phyloP scores from a whole-genome alignment of 2,113 vertebrate species.

The Myocastor coypus region DNA sequence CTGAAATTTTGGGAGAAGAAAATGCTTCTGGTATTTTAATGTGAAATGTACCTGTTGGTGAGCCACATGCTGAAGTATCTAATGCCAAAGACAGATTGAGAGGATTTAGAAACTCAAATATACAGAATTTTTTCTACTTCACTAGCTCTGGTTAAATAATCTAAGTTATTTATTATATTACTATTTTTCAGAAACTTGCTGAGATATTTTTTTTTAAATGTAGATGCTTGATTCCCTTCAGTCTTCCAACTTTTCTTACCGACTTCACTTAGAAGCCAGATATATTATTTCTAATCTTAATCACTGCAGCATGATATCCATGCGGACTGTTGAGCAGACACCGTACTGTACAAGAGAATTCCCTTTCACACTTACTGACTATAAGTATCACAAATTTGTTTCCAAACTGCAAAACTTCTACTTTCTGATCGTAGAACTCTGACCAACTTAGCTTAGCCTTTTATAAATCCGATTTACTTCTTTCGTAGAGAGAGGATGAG shows the following conservation, averaged over 20 bases:
- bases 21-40: background rate
- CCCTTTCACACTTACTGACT: background rate
- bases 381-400: background rate
- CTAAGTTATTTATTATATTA: background rate
- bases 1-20: background rate
- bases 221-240: background rate
- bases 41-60: background rate
- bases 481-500: background rate
- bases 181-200: background rate
- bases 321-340: background rate
- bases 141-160: conserved; percentile 14
- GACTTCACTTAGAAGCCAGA: background rate
- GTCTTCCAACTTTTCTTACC: background rate
- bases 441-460: background rate
- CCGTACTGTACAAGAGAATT: background rate
- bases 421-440: background rate
- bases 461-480: background rate
- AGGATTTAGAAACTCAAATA: background rate
- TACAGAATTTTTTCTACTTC: background rate
- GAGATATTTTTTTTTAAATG: background rate
- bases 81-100: background rate
- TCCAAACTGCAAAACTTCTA: background rate
- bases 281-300: background rate
- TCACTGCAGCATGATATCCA: background rate
- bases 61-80: background rate